Evolutionary conservation across 2,888 invertebrate genomes (phyloP).

Genomic region (Drosophila incognita): DNA sequence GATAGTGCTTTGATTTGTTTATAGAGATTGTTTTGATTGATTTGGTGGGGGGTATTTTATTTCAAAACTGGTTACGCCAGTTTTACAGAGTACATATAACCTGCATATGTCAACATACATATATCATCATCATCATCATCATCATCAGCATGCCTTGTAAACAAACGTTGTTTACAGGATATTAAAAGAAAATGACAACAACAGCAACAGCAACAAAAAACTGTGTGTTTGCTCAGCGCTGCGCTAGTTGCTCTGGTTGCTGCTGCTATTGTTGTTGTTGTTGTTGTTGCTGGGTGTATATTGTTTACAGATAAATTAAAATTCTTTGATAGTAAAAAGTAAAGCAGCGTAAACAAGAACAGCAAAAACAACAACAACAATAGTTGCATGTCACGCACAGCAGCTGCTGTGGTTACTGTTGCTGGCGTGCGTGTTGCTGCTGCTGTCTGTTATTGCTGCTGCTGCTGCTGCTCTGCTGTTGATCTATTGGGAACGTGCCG

Average conservation of each 20-base stretch:
- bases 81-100: background rate
- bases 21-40: constrained; percentile 6
- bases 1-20: constrained; percentile 6
- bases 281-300: constrained; percentile 37
- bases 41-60: background rate
- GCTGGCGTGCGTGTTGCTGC: constrained; percentile 42
- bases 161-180: constrained; percentile 44
- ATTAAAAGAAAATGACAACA: constrained; percentile 42
- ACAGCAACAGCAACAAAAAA: constrained; percentile 35
- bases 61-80: background rate
- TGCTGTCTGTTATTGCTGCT: constrained; percentile 36
- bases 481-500: constrained; percentile 78
- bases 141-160: background rate
- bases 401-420: constrained; percentile 37
- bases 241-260: constrained; percentile 8
- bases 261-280: constrained; percentile 22
- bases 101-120: background rate
- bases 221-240: constrained; percentile 15
- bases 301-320: constrained; percentile 78
- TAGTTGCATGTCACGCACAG: constrained; percentile 60
- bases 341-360: constrained; percentile 44
- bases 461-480: constrained; percentile 40
- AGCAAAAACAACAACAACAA: constrained; percentile 28
- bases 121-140: background rate
- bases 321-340: constrained; percentile 73